These are phyloP conservation scores for Kryptopterus vitreolus DNA, from an alignment of 2,797 vertebrate species.

Conservation along the genomic window DNA sequence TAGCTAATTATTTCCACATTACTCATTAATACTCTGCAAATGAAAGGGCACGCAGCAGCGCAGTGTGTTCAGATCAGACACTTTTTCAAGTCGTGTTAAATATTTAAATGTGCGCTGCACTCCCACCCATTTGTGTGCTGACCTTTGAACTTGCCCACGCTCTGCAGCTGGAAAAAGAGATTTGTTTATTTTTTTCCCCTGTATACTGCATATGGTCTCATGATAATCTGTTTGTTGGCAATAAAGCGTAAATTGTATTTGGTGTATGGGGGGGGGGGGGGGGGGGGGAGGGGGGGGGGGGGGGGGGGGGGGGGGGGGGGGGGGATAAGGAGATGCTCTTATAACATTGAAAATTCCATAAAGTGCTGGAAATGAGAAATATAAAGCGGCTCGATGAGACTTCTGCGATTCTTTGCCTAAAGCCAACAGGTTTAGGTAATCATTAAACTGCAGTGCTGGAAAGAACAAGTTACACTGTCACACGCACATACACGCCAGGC, in stretches of 20 bases:
- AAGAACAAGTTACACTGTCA: slow-evolving; percentile 15
- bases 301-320: too few species aligned
- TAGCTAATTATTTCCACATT: slow-evolving; percentile 37
- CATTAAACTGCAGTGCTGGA: slow-evolving; percentile 24
- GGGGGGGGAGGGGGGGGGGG: too few species aligned
- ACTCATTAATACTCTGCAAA: slow-evolving; percentile 48
- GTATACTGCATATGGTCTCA: slow-evolving; percentile 29
- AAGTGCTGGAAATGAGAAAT: not conserved
- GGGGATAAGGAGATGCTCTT: not conserved
- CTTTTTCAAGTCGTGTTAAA: slow-evolving; percentile 37
- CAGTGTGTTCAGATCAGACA: not conserved
- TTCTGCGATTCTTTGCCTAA: not conserved
- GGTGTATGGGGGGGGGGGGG: too few species aligned
- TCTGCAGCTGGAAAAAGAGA: slow-evolving; percentile 24
- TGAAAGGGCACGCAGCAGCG: not conserved
- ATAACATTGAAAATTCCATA: not conserved
- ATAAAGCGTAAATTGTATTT: not conserved
- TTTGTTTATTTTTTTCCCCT: slow-evolving; percentile 30
- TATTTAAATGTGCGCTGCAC: slow-evolving; percentile 38
- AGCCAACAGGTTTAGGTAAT: slow-evolving; percentile 20
- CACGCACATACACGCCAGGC: not conserved
- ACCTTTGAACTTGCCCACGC: slow-evolving; percentile 39
- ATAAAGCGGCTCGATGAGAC: not conserved
- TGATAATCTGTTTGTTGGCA: slow-evolving; percentile 39
- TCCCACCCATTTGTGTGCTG: slow-evolving; percentile 25